Conservation (phyloP, 2,888 invertebrate genomes). For the Pocota personata region DNA sequence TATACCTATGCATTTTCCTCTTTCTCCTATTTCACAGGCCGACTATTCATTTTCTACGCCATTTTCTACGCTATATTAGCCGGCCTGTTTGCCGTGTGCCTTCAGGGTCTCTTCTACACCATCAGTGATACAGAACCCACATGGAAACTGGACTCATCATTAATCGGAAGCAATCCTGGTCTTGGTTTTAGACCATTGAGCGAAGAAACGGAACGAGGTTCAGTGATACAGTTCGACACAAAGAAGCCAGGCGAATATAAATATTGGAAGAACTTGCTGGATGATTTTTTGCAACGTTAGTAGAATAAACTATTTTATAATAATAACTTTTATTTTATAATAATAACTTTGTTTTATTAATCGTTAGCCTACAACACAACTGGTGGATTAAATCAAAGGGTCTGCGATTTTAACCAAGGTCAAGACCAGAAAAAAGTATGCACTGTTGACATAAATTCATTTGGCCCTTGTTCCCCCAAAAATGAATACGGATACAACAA, state of each 20-base stretch:
- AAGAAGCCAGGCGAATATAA: slow-evolving; percentile 83
- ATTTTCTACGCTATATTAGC: slow-evolving; percentile 94
- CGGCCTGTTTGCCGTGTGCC: slow-evolving; percentile 92
- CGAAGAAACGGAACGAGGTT: slow-evolving; percentile 84
- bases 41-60: slow-evolving; percentile 92
- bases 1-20: too few species aligned
- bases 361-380: slow-evolving; percentile 82
- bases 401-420: slow-evolving; percentile 84
- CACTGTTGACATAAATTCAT: slow-evolving; percentile 81
- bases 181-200: slow-evolving; percentile 87
- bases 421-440: slow-evolving; percentile 84
- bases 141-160: slow-evolving; percentile 89
- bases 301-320: slow-evolving; percentile 26
- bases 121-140: slow-evolving; percentile 88
- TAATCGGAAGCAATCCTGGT: slow-evolving; percentile 88
- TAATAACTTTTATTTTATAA: neutral
- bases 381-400: slow-evolving; percentile 84
- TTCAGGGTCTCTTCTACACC: slow-evolving; percentile 90
- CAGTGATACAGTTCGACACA: slow-evolving; percentile 85
- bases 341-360: neutral
- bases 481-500: slow-evolving; percentile 87
- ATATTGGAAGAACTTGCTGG: slow-evolving; percentile 84
- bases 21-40: slow-evolving; percentile 84
- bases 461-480: slow-evolving; percentile 84
- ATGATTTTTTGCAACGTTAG: slow-evolving; percentile 85